Evolutionary conservation across 2,888 invertebrate species (phyloP), one percentile per base, ranked within the genome.

Genomic region (Ophion ventricosus): DNA sequence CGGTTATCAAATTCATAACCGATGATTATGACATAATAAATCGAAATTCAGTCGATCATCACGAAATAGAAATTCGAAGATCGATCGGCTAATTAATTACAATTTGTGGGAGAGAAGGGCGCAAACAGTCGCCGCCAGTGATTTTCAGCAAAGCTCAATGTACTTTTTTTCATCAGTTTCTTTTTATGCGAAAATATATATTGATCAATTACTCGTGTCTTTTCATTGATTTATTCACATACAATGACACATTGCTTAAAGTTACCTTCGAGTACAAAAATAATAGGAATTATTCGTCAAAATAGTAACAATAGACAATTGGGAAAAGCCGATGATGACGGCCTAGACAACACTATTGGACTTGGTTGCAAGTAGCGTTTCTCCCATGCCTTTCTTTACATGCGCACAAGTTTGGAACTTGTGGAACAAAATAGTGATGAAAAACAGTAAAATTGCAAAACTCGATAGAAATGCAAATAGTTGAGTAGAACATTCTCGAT

Each of bases 21-120:
- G 14, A 3, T 17, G 43, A 43, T 43, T 11, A 43, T 43, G 1
- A 35, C 35, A 43, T 11, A 10, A 11, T 0, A 43, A 43, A 43
- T 14, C 14, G 14, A 43, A 14, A 43, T 14, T 43, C 43, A 11
- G 43, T 11, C 43, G 10, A 43, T 56, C 59, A 79, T 82, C 83
- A 80, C 87, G 94, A 54, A 94, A 94, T 88, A 93, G 74, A 80
- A 73, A 70, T 26, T 86, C 87, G 87, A 90, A 84, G 82, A 88
- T 88, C 87, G 88, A 90, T 90, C 89, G 90, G 88, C 80, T 87
- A 85, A 89, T 87, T 90, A 87, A 88, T 89, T 63, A 79, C 64
- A 61, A 82, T 83, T 69, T 79, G 69, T 85, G 67, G 56, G 61
- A 63, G 66, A 80, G 29, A 82, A 72, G 66, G 84, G 86, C 86